Evolutionary conservation across 1,140 invertebrate species (phyloP).

Genomic region (Drosophila pachea): DNA sequence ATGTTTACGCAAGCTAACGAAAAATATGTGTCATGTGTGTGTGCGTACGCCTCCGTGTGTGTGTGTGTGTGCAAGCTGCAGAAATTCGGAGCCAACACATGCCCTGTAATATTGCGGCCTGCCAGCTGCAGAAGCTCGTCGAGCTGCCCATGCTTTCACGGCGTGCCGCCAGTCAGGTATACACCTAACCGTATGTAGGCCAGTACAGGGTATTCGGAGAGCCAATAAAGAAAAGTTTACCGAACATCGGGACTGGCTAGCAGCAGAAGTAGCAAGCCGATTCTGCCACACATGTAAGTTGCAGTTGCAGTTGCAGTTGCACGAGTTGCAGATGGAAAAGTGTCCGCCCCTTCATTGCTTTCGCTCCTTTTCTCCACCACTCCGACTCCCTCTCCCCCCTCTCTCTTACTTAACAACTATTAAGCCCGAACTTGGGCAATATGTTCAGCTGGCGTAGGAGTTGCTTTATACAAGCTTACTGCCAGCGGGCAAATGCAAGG

Average conservation of each 20-base stretch:
- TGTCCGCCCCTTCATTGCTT: not conserved
- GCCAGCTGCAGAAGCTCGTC: not conserved
- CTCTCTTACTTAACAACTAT: not conserved
- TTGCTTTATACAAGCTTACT: not conserved
- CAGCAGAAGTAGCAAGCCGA: constrained; percentile 28
- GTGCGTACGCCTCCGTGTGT: constrained; percentile 13
- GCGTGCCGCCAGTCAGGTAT: too few relatives aligned
- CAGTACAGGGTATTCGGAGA: constrained; percentile 13
- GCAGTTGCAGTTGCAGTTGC: not conserved
- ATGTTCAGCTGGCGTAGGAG: not conserved
- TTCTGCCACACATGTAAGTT: constrained; percentile 1
- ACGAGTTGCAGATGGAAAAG: not conserved
- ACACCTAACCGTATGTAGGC: too few relatives aligned
- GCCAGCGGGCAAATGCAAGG: not conserved
- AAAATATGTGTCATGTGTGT: constrained; percentile 32
- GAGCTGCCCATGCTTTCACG: too few relatives aligned
- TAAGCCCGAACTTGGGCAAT: not conserved
- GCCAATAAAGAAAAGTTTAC: constrained; percentile 27
- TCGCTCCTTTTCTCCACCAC: not conserved
- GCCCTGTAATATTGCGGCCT: not conserved
- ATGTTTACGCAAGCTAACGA: constrained; percentile 30
- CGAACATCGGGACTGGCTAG: constrained; percentile 13
- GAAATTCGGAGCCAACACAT: not conserved
- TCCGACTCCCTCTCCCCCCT: not conserved
- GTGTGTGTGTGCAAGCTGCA: constrained; percentile 3